phyloP scores from a whole-genome alignment of 2,888 invertebrate genomes.

The Boloria selene region DNA sequence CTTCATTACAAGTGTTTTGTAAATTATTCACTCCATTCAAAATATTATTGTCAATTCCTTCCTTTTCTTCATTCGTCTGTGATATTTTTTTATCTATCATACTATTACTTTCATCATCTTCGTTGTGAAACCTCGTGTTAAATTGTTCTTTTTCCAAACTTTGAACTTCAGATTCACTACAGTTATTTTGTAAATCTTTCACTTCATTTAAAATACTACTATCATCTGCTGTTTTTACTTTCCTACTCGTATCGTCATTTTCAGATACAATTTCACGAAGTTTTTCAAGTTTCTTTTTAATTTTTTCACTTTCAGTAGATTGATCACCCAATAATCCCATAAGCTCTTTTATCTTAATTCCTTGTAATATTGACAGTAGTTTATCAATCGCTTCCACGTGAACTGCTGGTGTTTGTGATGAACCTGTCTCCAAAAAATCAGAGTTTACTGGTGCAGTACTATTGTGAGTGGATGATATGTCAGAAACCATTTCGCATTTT shows the following conservation, averaged over 20 bases:
- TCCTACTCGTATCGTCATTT: conserved; percentile 55
- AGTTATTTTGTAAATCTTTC: neutral
- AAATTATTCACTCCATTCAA: neutral
- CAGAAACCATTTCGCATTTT: conserved; percentile 53
- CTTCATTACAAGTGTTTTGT: conserved; percentile 4
- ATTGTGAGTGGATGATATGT: conserved; percentile 58
- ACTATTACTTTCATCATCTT: neutral
- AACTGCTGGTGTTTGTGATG: conserved; percentile 43
- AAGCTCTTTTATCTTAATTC: conserved; percentile 76
- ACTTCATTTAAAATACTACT: conserved; percentile 7
- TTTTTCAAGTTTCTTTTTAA: conserved; percentile 82
- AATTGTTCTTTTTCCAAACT: neutral
- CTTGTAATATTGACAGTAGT: conserved; percentile 67
- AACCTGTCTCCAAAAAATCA: conserved; percentile 42
- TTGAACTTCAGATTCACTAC: conserved; percentile 4
- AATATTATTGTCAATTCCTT: conserved; percentile 13
- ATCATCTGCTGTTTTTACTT: conserved; percentile 5
- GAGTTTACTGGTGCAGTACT: conserved; percentile 43
- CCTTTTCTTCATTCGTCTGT: neutral
- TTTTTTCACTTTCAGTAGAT: conserved; percentile 71
- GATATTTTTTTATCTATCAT: neutral
- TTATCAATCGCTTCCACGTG: conserved; percentile 59
- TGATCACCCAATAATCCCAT: conserved; percentile 68
- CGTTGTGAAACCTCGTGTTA: neutral
- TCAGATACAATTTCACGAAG: conserved; percentile 81